phyloP scores from a whole-genome alignment of 2,888 invertebrate genomes.

The Pterostichus niger region DNA sequence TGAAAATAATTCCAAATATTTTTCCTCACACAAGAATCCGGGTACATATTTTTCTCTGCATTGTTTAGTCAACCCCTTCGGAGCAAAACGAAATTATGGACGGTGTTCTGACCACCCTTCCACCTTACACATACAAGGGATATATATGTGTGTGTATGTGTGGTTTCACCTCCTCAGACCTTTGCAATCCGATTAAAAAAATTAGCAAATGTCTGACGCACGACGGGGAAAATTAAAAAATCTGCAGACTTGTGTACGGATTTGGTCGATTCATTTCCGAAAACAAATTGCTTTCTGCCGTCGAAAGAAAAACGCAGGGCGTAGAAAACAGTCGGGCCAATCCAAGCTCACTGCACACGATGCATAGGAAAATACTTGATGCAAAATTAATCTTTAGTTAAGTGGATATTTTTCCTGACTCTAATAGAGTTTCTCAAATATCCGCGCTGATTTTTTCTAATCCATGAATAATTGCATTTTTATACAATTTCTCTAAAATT shows the following conservation, averaged over 20 bases:
- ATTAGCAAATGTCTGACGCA: conserved; percentile 64
- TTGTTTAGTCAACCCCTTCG: conserved; percentile 54
- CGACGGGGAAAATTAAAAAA: conserved; percentile 67
- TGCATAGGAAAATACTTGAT: conserved; percentile 52
- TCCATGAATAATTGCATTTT: conserved; percentile 51
- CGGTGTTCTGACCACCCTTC: conserved; percentile 32
- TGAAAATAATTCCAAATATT: conserved; percentile 60
- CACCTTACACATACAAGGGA: not conserved
- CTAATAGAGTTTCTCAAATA: conserved; percentile 27
- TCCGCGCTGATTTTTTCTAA: conserved; percentile 7
- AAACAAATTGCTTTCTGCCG: conserved; percentile 65
- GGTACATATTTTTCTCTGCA: conserved; percentile 51
- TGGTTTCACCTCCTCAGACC: conserved; percentile 61
- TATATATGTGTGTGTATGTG: not conserved
- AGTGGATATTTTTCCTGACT: conserved; percentile 37
- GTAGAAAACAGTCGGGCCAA: conserved; percentile 18
- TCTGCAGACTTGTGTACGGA: conserved; percentile 66
- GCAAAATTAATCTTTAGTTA: conserved; percentile 48
- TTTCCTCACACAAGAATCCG: conserved; percentile 37
- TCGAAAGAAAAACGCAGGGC: conserved; percentile 53
- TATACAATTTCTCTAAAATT: not conserved
- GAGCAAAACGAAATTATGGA: conserved; percentile 21
- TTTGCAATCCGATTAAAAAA: conserved; percentile 67
- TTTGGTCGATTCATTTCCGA: conserved; percentile 66
- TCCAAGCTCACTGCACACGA: conserved; percentile 28